These are phyloP conservation scores for Eulithis prunata DNA, from an alignment of 2,888 invertebrate genomes.

Conservation along the genomic window DNA sequence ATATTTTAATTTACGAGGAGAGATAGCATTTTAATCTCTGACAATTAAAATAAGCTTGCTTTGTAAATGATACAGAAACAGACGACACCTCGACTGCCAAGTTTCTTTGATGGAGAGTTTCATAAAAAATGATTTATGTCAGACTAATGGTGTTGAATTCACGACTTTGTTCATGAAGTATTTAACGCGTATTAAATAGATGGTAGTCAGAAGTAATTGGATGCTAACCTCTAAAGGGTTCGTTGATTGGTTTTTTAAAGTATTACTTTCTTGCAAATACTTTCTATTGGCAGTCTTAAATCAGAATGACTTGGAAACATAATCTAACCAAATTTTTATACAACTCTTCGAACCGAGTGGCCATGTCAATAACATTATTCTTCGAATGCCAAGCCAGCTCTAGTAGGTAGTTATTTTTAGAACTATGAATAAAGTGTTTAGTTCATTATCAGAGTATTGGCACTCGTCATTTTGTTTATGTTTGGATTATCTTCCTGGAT, in stretches of 20 bases:
- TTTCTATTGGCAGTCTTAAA: too few relatives aligned
- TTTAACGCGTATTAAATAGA: too few relatives aligned
- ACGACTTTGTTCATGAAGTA: background rate
- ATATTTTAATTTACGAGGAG: slow-evolving; percentile 24
- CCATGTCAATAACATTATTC: slow-evolving; percentile 20
- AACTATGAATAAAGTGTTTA: slow-evolving; percentile 7
- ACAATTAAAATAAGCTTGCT: slow-evolving; percentile 20
- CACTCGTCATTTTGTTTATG: background rate
- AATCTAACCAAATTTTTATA: slow-evolving; percentile 16
- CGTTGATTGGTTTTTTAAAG: too few relatives aligned
- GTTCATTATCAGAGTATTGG: slow-evolving; percentile 3
- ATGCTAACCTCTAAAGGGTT: too few relatives aligned
- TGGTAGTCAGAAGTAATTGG: too few relatives aligned
- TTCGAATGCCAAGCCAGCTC: slow-evolving; percentile 21
- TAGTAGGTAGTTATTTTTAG: slow-evolving; percentile 18
- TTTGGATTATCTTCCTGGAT: slow-evolving; percentile 5
- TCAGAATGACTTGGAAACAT: too few relatives aligned
- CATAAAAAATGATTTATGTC: background rate
- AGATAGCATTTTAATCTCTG: slow-evolving; percentile 23
- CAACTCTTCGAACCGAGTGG: slow-evolving; percentile 1
- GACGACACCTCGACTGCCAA: slow-evolving; percentile 24
- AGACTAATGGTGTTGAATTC: background rate
- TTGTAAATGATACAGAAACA: slow-evolving; percentile 25
- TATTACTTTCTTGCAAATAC: too few relatives aligned
- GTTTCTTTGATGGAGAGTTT: slow-evolving; percentile 13